A percentile compares a stretch with the other conserved stretches of the same genome.
phyloP scores from a whole-genome alignment of 2,797 vertebrate genomes.

The Margarornis squamiger region DNA sequence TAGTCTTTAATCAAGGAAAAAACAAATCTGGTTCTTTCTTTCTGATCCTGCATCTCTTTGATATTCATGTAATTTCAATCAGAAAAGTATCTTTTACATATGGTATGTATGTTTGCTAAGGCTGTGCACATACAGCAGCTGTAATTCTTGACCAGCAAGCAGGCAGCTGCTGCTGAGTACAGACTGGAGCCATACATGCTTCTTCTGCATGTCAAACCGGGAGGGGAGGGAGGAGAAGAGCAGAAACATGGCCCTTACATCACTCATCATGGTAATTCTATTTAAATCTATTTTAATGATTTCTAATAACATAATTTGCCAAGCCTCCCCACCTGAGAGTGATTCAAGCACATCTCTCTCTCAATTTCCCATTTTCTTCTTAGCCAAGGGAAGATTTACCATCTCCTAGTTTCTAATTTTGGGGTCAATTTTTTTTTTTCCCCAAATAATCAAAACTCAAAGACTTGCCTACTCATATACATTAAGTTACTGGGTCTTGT shows the following conservation, averaged over 20 bases:
- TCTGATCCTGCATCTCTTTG: not conserved
- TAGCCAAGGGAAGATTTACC: not conserved
- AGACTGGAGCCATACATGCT: not conserved
- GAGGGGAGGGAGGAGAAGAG: not conserved
- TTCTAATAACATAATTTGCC: slow-evolving; percentile 32
- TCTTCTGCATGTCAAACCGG: not conserved
- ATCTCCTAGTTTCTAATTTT: not conserved
- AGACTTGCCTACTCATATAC: not conserved
- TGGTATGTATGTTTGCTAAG: not conserved
- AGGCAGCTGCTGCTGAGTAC: not conserved
- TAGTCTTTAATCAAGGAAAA: not conserved
- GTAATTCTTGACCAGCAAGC: not conserved
- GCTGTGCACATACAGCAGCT: not conserved
- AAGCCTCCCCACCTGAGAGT: not conserved
- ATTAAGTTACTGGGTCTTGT: not conserved
- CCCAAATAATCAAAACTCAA: not conserved
- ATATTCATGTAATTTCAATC: not conserved
- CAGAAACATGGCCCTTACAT: not conserved
- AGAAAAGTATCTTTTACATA: not conserved
- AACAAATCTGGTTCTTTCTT: not conserved
- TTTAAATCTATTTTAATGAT: slow-evolving; percentile 34
- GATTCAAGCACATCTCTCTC: not conserved
- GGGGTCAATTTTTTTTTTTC: not conserved
- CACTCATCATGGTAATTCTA: not conserved
- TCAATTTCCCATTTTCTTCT: not conserved